Evolutionary conservation across 2,888 invertebrate genomes (phyloP).

Genomic region (Thymelicus lineola): DNA sequence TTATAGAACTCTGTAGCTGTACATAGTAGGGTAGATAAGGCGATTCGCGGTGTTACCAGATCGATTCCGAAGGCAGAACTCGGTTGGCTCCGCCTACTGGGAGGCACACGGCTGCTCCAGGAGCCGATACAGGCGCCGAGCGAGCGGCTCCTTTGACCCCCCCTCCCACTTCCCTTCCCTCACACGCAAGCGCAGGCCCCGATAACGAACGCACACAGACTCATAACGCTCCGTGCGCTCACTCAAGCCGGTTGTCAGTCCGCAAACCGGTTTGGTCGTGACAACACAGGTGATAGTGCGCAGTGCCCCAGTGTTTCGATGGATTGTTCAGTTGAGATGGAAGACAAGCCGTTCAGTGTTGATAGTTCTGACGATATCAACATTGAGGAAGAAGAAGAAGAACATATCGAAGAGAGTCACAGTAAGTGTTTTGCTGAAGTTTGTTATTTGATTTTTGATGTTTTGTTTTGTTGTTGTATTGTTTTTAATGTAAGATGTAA

Average conservation of each 20-base stretch:
- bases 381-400: slow-evolving; percentile 78
- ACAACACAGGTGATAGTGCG: slow-evolving; percentile 70
- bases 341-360: slow-evolving; percentile 82
- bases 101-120: slow-evolving; percentile 79
- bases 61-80: slow-evolving; percentile 81
- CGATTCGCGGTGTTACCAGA: slow-evolving; percentile 71
- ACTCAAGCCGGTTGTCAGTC: slow-evolving; percentile 79
- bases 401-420: slow-evolving; percentile 73
- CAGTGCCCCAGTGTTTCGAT: slow-evolving; percentile 57
- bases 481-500: background rate
- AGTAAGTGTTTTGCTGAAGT: slow-evolving; percentile 62
- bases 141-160: slow-evolving; percentile 78
- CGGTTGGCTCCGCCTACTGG: slow-evolving; percentile 78
- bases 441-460: slow-evolving; percentile 22
- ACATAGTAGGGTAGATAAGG: slow-evolving; percentile 52
- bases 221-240: slow-evolving; percentile 82
- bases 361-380: slow-evolving; percentile 82
- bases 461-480: background rate
- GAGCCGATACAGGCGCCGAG: slow-evolving; percentile 78
- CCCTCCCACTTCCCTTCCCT: slow-evolving; percentile 55
- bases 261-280: slow-evolving; percentile 77
- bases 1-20: slow-evolving; percentile 59
- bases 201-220: slow-evolving; percentile 80
- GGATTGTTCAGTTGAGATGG: slow-evolving; percentile 75
- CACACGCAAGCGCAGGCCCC: slow-evolving; percentile 66